A percentile compares a stretch with the other conserved stretches of the same genome.
Evolutionary conservation across 2,888 invertebrate genomes (phyloP).

Genomic region (Scaptodrosophila latifasciaeformis): DNA sequence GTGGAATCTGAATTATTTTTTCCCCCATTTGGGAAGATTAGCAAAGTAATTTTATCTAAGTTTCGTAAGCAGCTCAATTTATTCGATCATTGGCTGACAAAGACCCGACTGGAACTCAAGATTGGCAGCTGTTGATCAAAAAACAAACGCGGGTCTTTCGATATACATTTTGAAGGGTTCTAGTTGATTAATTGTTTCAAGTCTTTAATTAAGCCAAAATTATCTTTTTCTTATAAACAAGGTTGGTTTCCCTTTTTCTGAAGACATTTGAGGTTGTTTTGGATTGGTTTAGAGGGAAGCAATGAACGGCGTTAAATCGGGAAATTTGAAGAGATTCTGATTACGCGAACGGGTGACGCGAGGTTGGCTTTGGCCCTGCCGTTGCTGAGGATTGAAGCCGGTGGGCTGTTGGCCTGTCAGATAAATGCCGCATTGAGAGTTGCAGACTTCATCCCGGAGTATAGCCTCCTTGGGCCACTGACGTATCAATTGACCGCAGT

Average conservation of each 20-base stretch:
- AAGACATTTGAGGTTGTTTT: too few species aligned
- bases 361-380: conserved; percentile 66
- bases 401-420: conserved; percentile 74
- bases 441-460: conserved; percentile 89
- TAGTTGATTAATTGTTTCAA: conserved; percentile 42
- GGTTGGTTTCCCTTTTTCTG: too few species aligned
- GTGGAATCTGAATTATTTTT: too few species aligned
- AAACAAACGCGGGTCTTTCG: too few species aligned
- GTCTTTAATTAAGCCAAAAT: conserved; percentile 48
- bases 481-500: conserved; percentile 87
- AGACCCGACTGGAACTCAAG: conserved; percentile 3
- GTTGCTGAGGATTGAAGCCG: conserved; percentile 69
- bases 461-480: conserved; percentile 90
- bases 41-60: conserved; percentile 22
- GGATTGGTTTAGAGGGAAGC: conserved; percentile 70
- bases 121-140: too few species aligned
- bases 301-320: conserved; percentile 81
- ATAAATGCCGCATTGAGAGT: conserved; percentile 90
- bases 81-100: too few species aligned
- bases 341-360: conserved; percentile 74
- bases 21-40: conserved; percentile 33
- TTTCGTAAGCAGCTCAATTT: conserved; percentile 6
- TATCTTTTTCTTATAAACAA: too few species aligned
- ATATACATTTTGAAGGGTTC: too few species aligned
- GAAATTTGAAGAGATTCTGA: conserved; percentile 80